Conservation (phyloP, 2,888 invertebrate species). For the Chrysopilus asiliformis region DNA sequence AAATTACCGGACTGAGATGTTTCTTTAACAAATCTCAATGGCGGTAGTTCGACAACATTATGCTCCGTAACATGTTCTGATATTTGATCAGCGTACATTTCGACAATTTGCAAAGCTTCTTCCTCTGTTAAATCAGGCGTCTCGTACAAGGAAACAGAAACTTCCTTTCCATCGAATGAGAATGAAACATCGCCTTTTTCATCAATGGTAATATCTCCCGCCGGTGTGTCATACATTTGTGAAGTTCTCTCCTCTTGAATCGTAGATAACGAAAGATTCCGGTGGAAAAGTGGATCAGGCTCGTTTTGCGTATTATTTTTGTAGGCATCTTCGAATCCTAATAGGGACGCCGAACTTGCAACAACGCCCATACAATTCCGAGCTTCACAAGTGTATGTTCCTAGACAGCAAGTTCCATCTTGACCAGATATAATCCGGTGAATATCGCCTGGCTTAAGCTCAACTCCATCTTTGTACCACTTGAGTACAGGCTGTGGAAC, state of each 20-base stretch:
- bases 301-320: slow-evolving; percentile 40
- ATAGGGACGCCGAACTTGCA: slow-evolving; percentile 73
- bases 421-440: slow-evolving; percentile 82
- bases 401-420: slow-evolving; percentile 79
- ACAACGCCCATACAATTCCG: slow-evolving; percentile 84
- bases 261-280: slow-evolving; percentile 75
- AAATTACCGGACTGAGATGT: slow-evolving; percentile 77
- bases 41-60: slow-evolving; percentile 74
- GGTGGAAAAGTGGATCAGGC: slow-evolving; percentile 37
- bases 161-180: slow-evolving; percentile 84
- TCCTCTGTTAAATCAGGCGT: slow-evolving; percentile 86
- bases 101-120: slow-evolving; percentile 80
- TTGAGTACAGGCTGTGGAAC: slow-evolving; percentile 80
- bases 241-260: slow-evolving; percentile 85
- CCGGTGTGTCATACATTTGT: slow-evolving; percentile 71
- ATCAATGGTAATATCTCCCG: slow-evolving; percentile 63
- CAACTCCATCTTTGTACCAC: slow-evolving; percentile 86
- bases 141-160: slow-evolving; percentile 80
- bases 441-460: slow-evolving; percentile 81
- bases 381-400: slow-evolving; percentile 84
- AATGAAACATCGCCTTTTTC: slow-evolving; percentile 79
- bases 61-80: slow-evolving; percentile 79
- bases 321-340: slow-evolving; percentile 70
- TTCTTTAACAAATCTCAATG: slow-evolving; percentile 77
- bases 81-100: slow-evolving; percentile 88